These are phyloP conservation scores for Salticus scenicus DNA, from an alignment of 2,888 invertebrate species.

Conservation along the genomic window DNA sequence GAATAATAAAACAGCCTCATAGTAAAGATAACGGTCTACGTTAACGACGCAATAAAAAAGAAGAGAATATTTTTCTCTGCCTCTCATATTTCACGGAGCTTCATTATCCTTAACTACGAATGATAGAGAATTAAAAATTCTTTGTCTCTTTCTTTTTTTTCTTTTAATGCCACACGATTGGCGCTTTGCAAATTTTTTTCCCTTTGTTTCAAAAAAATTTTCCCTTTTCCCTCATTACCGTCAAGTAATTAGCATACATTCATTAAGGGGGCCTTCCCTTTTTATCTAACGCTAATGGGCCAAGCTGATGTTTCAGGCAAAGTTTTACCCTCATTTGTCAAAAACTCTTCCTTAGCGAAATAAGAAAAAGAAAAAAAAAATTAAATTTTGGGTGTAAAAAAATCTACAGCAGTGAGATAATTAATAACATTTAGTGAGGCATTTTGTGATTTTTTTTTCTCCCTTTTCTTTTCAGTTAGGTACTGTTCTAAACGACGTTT, in stretches of 20 bases:
- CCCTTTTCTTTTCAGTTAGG: slow-evolving; percentile 28
- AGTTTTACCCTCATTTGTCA: slow-evolving; percentile 63
- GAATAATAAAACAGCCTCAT: slow-evolving; percentile 46
- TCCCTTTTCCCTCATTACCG: slow-evolving; percentile 45
- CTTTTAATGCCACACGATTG: slow-evolving; percentile 4
- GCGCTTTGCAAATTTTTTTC: slow-evolving; percentile 24
- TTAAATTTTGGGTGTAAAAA: slow-evolving; percentile 15
- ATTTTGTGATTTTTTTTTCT: slow-evolving; percentile 26
- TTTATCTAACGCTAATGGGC: slow-evolving; percentile 58
- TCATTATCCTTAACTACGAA: slow-evolving; percentile 62
- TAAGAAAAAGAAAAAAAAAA: neutral
- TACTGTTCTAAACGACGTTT: slow-evolving; percentile 44
- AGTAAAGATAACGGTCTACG: slow-evolving; percentile 29
- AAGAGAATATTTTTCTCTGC: slow-evolving; percentile 24
- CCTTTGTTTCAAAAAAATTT: slow-evolving; percentile 10
- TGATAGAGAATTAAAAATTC: slow-evolving; percentile 59
- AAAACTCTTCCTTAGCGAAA: slow-evolving; percentile 12
- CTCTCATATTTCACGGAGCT: slow-evolving; percentile 50
- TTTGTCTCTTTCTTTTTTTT: slow-evolving; percentile 26
- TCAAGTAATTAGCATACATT: slow-evolving; percentile 59
- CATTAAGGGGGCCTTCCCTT: slow-evolving; percentile 31
- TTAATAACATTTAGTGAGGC: slow-evolving; percentile 59
- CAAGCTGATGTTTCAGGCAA: slow-evolving; percentile 52
- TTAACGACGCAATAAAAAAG: slow-evolving; percentile 33
- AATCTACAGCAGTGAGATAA: slow-evolving; percentile 32